These are phyloP conservation scores for Aphaenogaster floridana DNA, from an alignment of 1,140 invertebrate species.

Conservation along the genomic window DNA sequence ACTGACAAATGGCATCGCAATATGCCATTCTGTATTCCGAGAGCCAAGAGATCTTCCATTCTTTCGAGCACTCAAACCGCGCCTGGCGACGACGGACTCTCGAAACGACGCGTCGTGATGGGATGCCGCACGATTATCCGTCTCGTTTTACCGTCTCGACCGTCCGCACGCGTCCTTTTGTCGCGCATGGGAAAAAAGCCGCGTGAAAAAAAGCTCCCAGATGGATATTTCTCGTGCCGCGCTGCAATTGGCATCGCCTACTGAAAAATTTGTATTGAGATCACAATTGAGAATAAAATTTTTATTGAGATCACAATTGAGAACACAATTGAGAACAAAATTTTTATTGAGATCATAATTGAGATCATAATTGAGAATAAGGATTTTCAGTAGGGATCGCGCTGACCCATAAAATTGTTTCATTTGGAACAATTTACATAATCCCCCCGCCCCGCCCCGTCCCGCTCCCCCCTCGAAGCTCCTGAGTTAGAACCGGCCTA, in stretches of 20 bases:
- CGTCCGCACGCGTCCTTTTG: not conserved
- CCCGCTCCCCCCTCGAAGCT: too few species aligned
- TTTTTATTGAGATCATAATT: too few species aligned
- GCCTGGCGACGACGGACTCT: conserved; percentile 15
- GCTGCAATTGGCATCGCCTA: conserved; percentile 22
- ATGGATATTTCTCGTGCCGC: conserved; percentile 11
- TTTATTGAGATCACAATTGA: too few species aligned
- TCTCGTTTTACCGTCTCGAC: conserved; percentile 14
- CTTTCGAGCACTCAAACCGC: conserved; percentile 5
- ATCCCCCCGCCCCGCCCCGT: too few species aligned
- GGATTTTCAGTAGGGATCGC: too few species aligned
- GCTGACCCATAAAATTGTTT: too few species aligned
- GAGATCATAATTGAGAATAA: too few species aligned
- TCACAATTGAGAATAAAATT: too few species aligned
- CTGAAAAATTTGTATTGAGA: too few species aligned
- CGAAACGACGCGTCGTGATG: not conserved
- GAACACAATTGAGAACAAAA: too few species aligned
- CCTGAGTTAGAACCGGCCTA: too few species aligned
- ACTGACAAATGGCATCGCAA: conserved; percentile 20
- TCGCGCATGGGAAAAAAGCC: not conserved
- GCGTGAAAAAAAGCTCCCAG: not conserved
- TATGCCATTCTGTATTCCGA: conserved; percentile 1
- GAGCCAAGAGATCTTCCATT: not conserved
- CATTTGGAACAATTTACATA: too few species aligned
- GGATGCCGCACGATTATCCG: conserved; percentile 17